These are phyloP conservation scores for Zophobas atratus DNA, from an alignment of 1,140 invertebrate genomes.

Conservation along the genomic window DNA sequence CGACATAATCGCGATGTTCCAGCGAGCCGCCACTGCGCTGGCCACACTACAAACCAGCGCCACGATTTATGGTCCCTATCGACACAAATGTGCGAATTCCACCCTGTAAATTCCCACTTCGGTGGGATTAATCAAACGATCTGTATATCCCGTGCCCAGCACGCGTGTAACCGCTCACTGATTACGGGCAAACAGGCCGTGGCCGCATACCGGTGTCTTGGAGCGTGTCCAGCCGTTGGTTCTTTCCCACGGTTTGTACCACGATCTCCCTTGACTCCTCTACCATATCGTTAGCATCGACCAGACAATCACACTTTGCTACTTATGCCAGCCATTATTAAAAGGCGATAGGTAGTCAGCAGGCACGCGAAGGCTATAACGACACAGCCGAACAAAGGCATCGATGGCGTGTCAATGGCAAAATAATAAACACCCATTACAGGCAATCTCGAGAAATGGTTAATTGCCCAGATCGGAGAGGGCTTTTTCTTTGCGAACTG, in stretches of 20 bases:
- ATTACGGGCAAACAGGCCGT: constrained; percentile 50
- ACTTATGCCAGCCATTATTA: constrained; percentile 24
- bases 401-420: background rate
- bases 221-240: constrained; percentile 55
- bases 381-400: background rate
- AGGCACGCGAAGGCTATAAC: constrained; percentile 10
- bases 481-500: too few species aligned
- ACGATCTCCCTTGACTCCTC: constrained; percentile 42
- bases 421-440: background rate
- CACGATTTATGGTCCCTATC: too few species aligned
- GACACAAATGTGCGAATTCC: background rate
- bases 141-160: constrained; percentile 54
- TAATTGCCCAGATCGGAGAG: background rate
- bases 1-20: background rate
- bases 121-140: constrained; percentile 21
- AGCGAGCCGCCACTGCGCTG: background rate
- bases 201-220: constrained; percentile 55
- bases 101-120: background rate
- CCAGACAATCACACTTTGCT: constrained; percentile 14
- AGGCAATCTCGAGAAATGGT: background rate
- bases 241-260: constrained; percentile 57
- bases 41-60: background rate
- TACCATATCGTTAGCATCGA: constrained; percentile 6
- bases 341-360: constrained; percentile 5
- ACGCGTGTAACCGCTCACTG: constrained; percentile 56